A percentile compares a stretch with the other conserved stretches of the same genome.
Conservation (phyloP, 2,113 vertebrate species). For the Turdus rufiventris region DNA sequence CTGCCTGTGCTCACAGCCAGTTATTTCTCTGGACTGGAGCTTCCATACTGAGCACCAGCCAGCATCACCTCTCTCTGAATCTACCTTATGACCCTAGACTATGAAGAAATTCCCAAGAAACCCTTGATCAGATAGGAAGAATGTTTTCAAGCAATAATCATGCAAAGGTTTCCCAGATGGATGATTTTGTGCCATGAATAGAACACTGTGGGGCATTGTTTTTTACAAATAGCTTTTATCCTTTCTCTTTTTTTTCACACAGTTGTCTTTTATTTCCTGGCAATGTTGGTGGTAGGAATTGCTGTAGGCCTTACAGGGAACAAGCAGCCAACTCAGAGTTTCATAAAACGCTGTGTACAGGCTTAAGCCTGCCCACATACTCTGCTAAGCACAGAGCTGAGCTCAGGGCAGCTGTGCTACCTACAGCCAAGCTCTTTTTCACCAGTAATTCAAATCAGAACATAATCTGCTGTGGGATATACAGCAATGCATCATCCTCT, state of each 20-base stretch:
- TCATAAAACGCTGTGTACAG: constrained; percentile 10
- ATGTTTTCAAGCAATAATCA: constrained; percentile 38
- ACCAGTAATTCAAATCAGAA: not conserved
- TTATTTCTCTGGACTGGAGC: not conserved
- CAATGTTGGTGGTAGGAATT: constrained; percentile 43
- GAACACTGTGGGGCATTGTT: not conserved
- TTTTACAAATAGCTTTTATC: not conserved
- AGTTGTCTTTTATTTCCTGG: constrained; percentile 41
- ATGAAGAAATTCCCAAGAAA: constrained; percentile 18
- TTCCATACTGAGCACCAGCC: not conserved
- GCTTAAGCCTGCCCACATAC: not conserved
- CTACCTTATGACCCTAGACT: not conserved
- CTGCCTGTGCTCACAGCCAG: not conserved
- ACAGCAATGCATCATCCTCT: not conserved
- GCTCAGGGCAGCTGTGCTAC: not conserved
- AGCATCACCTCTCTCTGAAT: not conserved
- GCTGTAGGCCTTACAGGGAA: constrained; percentile 59
- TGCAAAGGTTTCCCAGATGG: constrained; percentile 39
- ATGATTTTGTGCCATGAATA: constrained; percentile 26
- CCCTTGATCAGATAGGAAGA: constrained; percentile 44
- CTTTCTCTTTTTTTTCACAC: not conserved
- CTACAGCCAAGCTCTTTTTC: not conserved
- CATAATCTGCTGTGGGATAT: not conserved
- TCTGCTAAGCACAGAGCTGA: not conserved
- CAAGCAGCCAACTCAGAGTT: constrained; percentile 11